Conservation (phyloP, 2,797 vertebrate genomes). For the Astyanax mexicanus region DNA sequence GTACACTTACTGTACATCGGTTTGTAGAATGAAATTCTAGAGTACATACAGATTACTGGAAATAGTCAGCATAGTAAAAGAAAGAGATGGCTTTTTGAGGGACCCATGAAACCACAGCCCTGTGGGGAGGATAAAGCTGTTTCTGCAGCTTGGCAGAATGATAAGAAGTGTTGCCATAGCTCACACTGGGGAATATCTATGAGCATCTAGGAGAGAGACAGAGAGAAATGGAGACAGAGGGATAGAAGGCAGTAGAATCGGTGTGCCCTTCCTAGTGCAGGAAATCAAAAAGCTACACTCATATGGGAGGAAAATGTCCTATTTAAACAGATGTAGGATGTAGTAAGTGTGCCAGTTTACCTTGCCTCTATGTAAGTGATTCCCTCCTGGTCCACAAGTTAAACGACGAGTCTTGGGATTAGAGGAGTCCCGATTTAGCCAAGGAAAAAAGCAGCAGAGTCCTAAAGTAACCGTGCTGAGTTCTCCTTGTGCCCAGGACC, state of each 20-base stretch:
- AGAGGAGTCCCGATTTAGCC: constrained; percentile 16
- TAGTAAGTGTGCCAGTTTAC: background rate
- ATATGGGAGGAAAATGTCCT: background rate
- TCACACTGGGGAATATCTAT: background rate
- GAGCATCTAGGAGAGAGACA: background rate
- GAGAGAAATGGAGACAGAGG: background rate
- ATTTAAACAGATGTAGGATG: constrained; percentile 4
- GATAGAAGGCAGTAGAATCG: background rate
- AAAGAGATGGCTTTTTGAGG: background rate
- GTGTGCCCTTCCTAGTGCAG: background rate
- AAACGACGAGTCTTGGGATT: constrained; percentile 14
- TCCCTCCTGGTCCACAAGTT: constrained; percentile 12
- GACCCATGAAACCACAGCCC: background rate
- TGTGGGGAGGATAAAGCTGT: background rate
- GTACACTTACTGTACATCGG: no score
- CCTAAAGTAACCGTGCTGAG: constrained; percentile 30
- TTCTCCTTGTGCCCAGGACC: constrained; percentile 23
- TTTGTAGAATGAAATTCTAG: background rate
- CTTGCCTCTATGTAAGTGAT: background rate
- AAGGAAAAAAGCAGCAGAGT: constrained; percentile 4
- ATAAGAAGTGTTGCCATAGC: background rate
- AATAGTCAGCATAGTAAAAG: background rate
- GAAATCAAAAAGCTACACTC: background rate
- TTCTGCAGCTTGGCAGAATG: background rate
- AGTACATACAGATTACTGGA: no score